A percentile compares a stretch with the other conserved stretches of the same genome.
Conservation (phyloP, 2,113 vertebrate species). For the Nothoprocta pentlandii region DNA sequence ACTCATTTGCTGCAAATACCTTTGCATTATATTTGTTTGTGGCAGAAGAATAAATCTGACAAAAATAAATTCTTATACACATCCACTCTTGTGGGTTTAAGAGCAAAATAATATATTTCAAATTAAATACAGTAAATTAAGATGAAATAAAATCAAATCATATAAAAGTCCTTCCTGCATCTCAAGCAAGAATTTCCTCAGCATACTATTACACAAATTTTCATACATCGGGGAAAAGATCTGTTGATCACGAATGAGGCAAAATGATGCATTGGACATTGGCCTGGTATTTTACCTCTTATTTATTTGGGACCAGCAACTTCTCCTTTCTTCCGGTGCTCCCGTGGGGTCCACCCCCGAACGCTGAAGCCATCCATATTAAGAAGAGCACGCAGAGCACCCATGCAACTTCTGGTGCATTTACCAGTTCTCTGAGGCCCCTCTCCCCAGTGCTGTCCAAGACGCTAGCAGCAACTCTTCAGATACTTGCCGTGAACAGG, state of each 20-base stretch:
- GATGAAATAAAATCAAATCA: neutral
- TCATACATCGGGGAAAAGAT: constrained; percentile 10
- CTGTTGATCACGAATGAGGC: constrained; percentile 66
- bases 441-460: neutral
- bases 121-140: neutral
- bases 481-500: fast-evolving
- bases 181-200: neutral
- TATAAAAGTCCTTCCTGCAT: neutral
- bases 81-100: neutral
- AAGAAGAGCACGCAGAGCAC: neutral
- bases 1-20: neutral
- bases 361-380: neutral
- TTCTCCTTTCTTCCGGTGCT: constrained; percentile 22
- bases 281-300: constrained; percentile 67
- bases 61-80: constrained; percentile 28
- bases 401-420: neutral
- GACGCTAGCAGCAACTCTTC: neutral
- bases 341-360: neutral
- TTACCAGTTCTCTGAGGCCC: neutral
- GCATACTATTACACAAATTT: neutral
- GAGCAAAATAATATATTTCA: neutral
- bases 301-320: constrained; percentile 37
- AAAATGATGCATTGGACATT: constrained; percentile 61
- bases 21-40: constrained; percentile 21
- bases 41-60: constrained; percentile 3